Conservation (phyloP, 2,113 vertebrate genomes). For the Lasiurus cinereus region DNA sequence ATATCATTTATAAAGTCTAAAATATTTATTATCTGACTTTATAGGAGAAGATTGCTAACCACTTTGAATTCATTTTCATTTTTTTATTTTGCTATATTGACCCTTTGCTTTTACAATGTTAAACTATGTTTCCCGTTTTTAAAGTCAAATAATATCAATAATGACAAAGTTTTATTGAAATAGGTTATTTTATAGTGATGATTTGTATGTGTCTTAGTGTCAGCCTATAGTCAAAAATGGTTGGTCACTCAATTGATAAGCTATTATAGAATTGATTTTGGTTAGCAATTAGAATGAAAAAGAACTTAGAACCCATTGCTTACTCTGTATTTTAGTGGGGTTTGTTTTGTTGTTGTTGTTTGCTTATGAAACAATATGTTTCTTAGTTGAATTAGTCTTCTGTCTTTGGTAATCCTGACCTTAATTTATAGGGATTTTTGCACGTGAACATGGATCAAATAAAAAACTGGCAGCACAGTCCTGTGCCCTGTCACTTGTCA, state of each 20-base stretch:
- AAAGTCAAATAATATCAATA: neutral
- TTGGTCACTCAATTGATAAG: neutral
- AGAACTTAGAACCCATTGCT: neutral
- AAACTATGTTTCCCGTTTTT: neutral
- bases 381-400: neutral
- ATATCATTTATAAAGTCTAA: neutral
- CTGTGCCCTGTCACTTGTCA: slow-evolving; percentile 95
- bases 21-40: neutral
- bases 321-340: neutral
- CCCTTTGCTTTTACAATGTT: neutral
- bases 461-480: slow-evolving; percentile 98
- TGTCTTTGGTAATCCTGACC: slow-evolving; percentile 44
- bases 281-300: slow-evolving; percentile 20
- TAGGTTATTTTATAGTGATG: neutral
- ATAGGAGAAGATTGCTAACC: neutral
- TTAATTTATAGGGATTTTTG: slow-evolving; percentile 91
- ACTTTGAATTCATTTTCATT: neutral
- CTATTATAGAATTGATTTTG: slow-evolving; percentile 37
- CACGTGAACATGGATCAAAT: slow-evolving; percentile 97
- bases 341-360: neutral
- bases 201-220: neutral
- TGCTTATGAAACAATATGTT: neutral
- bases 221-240: neutral
- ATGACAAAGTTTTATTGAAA: neutral
- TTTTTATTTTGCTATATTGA: neutral